Percentiles rank a stretch among this genome's conserved stretches.
Evolutionary conservation across 2,888 invertebrate genomes (phyloP).

Genomic region (Rhagonycha fulva): DNA sequence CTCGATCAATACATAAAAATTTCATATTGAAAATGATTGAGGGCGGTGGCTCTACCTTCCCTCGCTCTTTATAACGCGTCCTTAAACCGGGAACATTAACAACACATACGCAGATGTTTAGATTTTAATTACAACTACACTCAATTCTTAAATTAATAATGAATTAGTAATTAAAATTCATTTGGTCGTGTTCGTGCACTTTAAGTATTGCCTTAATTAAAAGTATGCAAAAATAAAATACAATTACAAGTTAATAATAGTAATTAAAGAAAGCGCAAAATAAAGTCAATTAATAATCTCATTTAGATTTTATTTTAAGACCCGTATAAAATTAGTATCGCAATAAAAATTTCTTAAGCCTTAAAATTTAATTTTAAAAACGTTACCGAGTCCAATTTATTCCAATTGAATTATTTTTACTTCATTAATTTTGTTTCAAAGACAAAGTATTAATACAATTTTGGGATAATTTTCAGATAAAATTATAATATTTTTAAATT

Average conservation of each 20-base stretch:
- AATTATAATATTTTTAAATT: not conserved
- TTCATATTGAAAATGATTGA: conserved; percentile 60
- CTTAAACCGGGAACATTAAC: conserved; percentile 26
- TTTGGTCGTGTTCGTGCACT: not conserved
- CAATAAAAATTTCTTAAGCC: not conserved
- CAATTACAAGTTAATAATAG: not conserved
- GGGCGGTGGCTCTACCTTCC: conserved; percentile 48
- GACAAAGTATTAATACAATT: not conserved
- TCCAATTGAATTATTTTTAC: not conserved
- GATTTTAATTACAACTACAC: conserved; percentile 13
- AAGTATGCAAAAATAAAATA: not conserved
- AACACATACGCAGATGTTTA: conserved; percentile 17
- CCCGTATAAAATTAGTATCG: not conserved
- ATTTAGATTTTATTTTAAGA: not conserved
- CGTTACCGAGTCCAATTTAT: not conserved
- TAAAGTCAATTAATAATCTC: not conserved
- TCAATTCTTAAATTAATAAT: not conserved
- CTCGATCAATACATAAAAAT: conserved; percentile 59
- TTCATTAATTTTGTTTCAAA: not conserved
- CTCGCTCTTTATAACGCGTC: conserved; percentile 29
- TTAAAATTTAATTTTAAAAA: not conserved
- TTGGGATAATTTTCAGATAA: not conserved
- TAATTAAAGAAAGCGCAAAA: not conserved
- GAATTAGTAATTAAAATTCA: not conserved
- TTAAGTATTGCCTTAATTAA: not conserved